Percentiles rank a stretch among this genome's conserved stretches.
These are phyloP conservation scores for Plecturocebus donacophilus DNA, from an alignment of 2,113 vertebrate species.

Conservation along the genomic window DNA sequence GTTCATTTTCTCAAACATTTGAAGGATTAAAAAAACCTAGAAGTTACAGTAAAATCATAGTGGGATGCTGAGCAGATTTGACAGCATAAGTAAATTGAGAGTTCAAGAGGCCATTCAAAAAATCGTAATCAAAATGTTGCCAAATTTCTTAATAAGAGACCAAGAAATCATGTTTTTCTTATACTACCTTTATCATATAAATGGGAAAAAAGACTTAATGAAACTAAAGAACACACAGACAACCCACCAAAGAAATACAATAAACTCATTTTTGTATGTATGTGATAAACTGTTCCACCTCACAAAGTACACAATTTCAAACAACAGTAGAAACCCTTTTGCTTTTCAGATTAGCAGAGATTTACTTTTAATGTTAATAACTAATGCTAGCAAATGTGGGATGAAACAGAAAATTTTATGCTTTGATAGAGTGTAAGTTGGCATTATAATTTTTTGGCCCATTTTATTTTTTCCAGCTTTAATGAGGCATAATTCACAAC, in stretches of 20 bases:
- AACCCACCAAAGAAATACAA: neutral
- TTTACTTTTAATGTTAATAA: neutral
- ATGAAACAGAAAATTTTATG: neutral
- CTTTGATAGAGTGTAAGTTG: neutral
- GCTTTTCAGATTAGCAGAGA: neutral
- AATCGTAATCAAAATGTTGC: neutral
- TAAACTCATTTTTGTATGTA: neutral
- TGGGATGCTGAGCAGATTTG: neutral
- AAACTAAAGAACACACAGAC: neutral
- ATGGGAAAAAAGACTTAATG: neutral
- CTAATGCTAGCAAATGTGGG: neutral
- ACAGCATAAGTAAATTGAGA: neutral
- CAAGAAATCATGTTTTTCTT: neutral
- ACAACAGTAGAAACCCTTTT: neutral
- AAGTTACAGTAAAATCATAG: neutral
- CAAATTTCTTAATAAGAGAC: neutral
- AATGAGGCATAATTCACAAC: neutral
- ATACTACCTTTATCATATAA: neutral
- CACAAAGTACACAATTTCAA: neutral
- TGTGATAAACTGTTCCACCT: neutral
- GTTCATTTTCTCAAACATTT: neutral
- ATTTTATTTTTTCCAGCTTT: neutral
- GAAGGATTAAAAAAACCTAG: neutral
- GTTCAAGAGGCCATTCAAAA: neutral
- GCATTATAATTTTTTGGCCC: neutral